phyloP scores from a whole-genome alignment of 2,113 vertebrate genomes.

The Saccopteryx bilineata region DNA sequence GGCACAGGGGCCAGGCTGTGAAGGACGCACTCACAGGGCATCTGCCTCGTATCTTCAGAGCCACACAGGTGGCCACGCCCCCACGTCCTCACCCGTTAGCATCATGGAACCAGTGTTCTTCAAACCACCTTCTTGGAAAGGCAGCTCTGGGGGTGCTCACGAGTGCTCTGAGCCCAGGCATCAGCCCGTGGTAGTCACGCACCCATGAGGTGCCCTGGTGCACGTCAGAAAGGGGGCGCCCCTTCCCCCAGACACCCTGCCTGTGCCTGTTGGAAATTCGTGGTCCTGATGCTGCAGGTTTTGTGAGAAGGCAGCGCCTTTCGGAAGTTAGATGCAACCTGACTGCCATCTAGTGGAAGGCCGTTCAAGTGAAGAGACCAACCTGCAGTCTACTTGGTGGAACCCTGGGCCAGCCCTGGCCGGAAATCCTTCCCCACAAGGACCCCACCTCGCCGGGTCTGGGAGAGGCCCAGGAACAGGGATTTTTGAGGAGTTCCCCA shows the following conservation, averaged over 20 bases:
- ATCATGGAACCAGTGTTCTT: background rate
- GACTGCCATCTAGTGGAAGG: constrained; percentile 60
- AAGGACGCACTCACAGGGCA: background rate
- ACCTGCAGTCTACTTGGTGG: background rate
- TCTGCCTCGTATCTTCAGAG: background rate
- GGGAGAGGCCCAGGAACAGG: background rate
- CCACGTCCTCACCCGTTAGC: background rate
- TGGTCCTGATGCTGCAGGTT: background rate
- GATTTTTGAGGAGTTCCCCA: background rate
- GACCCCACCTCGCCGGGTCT: background rate
- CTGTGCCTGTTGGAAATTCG: background rate
- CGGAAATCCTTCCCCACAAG: background rate
- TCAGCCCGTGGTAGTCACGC: background rate
- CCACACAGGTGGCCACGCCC: background rate
- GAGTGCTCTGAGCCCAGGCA: background rate
- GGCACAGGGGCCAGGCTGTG: background rate
- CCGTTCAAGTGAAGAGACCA: background rate
- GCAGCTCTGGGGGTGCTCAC: background rate
- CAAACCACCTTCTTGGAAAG: background rate
- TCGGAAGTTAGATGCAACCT: background rate
- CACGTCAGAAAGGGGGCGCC: background rate
- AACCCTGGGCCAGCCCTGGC: too few relatives aligned
- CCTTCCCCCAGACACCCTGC: background rate
- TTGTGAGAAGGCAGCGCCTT: background rate
- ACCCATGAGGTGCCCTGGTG: background rate